Base-by-base conservation (phyloP, 2,113 vertebrate genomes). In the Hucho hucho region DNA sequence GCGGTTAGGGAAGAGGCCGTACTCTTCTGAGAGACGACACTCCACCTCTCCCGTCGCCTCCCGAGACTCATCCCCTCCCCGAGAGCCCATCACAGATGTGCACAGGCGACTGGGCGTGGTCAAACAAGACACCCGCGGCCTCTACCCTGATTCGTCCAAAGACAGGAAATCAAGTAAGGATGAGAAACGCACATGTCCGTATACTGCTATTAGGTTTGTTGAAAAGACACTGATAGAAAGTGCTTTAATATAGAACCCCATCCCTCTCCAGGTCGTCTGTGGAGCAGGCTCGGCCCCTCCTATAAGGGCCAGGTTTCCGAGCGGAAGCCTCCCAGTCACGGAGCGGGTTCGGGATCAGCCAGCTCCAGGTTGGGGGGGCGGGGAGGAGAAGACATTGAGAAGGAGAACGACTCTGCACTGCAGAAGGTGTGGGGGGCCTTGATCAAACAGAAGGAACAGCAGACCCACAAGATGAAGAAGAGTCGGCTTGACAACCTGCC, bases 351-450 rank as follows among this genome's bases (percentile, higher is more conserved):
- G 0, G 46, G 85, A 0, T 32, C 81, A 0, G 70, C 73, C 16
- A 14, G n/a, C 7, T 25, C 70, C 13, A 75, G 72, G n/a, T 70
- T 71, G 7, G 64, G 73, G 63, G 63, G 63, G 26, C 1, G 91
- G 73, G 78, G 64, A 6, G 53, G 70, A 0, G 79, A 81, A 3
- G 73, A 49, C 4, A 4, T 22, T 22, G 4, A 64, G 25, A 81
- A 84, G 7, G 96, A 98, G 70, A 96, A 97, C 0, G 98, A 99
- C 91, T 95, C 95, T 0, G 94, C 95, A 76, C 93, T 99, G 13
- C 98, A 99, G 87, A 92, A 92, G 83, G 93, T 97, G 6, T 99
- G 98, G 98, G 97, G 98, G 24, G 96, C 95, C 86, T 94, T 98
- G 89, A 98, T 99, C 83, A 97, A 97, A 89, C 94, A 97, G 86